Conservation (phyloP, 2,797 vertebrate species). For the Lophura swinhoii region DNA sequence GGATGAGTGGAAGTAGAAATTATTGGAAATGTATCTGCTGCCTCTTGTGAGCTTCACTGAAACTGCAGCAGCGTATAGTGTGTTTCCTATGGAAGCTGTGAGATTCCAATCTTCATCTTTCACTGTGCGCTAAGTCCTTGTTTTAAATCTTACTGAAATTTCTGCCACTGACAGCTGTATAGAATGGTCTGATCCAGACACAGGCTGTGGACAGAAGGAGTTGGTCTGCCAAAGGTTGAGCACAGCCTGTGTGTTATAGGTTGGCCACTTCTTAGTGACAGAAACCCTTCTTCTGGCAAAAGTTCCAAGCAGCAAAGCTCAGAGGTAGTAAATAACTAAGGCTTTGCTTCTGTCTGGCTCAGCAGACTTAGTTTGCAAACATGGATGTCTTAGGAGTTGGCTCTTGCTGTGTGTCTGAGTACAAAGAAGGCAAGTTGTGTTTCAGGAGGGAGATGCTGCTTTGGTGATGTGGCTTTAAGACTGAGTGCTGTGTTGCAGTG, state of each 20-base stretch:
- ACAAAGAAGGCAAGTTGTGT: background rate
- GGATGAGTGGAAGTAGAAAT: background rate
- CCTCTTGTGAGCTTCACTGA: slow-evolving; percentile 47
- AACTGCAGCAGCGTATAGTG: slow-evolving; percentile 7
- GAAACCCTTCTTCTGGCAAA: background rate
- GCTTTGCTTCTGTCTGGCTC: background rate
- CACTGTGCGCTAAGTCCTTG: background rate
- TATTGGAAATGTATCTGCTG: slow-evolving; percentile 53
- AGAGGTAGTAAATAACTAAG: slow-evolving; percentile 6
- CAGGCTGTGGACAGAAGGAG: background rate
- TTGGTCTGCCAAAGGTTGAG: background rate
- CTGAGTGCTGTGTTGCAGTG: background rate
- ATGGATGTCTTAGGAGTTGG: background rate
- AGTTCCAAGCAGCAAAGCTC: background rate
- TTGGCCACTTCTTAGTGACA: background rate
- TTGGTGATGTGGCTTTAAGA: background rate
- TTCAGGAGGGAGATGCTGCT: background rate
- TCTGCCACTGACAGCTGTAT: background rate
- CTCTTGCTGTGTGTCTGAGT: background rate
- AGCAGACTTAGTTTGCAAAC: background rate
- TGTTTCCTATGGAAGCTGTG: background rate
- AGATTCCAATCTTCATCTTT: background rate
- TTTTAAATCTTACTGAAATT: background rate
- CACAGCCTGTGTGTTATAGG: background rate
- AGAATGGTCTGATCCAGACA: background rate